These are phyloP conservation scores for Siderastrea siderea DNA, from an alignment of 92 coral and sea anemone genomes.

Conservation along the genomic window DNA sequence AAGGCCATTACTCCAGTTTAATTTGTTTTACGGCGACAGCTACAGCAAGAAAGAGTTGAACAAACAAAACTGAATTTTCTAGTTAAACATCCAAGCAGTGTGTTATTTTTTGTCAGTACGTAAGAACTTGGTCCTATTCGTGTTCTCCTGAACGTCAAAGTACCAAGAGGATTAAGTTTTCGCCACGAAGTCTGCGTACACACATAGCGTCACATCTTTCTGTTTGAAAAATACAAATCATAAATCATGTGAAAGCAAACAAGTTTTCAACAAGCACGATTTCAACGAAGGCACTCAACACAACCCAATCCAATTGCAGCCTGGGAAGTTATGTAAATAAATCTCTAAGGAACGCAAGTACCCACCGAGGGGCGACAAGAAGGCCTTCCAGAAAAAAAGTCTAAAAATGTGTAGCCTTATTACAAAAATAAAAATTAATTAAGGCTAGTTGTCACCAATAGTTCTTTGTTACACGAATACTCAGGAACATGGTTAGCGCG, in stretches of 20 bases:
- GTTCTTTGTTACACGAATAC: neutral
- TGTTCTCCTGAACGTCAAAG: neutral
- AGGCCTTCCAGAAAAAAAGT: neutral
- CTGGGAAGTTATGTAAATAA: slow-evolving; percentile 32
- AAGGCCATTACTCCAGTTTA: neutral
- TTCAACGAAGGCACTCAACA: slow-evolving; percentile 30
- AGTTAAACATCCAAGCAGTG: neutral
- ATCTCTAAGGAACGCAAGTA: neutral
- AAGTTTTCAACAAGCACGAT: slow-evolving; percentile 14
- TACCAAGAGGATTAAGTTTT: slow-evolving; percentile 32
- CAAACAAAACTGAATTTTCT: neutral
- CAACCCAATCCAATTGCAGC: slow-evolving; percentile 26
- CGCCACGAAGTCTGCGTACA: slow-evolving; percentile 55
- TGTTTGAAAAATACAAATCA: slow-evolving; percentile 60
- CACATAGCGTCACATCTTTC: slow-evolving; percentile 35
- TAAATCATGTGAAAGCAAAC: slow-evolving; percentile 69
- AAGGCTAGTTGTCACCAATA: neutral
- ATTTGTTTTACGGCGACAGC: neutral
- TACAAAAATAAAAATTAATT: neutral
- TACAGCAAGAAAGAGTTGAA: neutral
- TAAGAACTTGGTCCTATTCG: neutral
- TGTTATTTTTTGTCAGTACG: neutral
- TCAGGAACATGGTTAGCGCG: too few relatives aligned
- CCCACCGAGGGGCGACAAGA: neutral
- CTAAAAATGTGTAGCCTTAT: neutral